These are phyloP conservation scores for Psittacula derbiana DNA, from an alignment of 2,797 vertebrate species.

Conservation along the genomic window DNA sequence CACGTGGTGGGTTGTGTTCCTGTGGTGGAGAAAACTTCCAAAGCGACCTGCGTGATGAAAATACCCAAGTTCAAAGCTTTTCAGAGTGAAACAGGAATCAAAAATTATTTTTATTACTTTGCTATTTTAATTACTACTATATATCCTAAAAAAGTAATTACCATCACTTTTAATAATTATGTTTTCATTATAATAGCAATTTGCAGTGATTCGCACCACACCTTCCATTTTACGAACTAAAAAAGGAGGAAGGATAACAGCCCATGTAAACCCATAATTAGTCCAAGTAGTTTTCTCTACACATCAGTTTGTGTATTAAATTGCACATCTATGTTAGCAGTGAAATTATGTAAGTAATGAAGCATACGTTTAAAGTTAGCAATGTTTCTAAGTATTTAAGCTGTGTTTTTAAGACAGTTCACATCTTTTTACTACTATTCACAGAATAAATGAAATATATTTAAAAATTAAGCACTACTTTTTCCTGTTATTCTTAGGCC, in stretches of 20 bases:
- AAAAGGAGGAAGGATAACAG: not conserved
- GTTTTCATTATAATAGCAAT: not conserved
- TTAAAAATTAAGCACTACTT: not conserved
- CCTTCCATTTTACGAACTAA: not conserved
- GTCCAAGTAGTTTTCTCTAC: not conserved
- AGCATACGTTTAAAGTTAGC: not conserved
- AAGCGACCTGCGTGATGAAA: not conserved
- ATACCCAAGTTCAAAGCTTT: not conserved
- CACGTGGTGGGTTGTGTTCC: accelerated
- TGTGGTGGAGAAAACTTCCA: not conserved
- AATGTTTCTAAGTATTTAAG: not conserved
- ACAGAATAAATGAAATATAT: not conserved
- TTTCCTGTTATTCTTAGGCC: slow-evolving; percentile 75
- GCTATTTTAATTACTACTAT: not conserved
- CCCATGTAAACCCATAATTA: not conserved
- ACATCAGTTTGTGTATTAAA: not conserved
- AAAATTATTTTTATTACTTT: not conserved
- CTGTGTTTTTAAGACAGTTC: not conserved
- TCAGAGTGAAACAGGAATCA: not conserved
- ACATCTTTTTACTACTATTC: not conserved
- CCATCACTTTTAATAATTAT: not conserved
- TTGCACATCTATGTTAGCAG: not conserved
- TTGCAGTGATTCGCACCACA: not conserved
- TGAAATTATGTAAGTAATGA: not conserved
- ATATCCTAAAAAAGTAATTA: not conserved